Evolutionary conservation across 2,888 invertebrate species (phyloP).

Genomic region (Pycnomerus fuliginosus): DNA sequence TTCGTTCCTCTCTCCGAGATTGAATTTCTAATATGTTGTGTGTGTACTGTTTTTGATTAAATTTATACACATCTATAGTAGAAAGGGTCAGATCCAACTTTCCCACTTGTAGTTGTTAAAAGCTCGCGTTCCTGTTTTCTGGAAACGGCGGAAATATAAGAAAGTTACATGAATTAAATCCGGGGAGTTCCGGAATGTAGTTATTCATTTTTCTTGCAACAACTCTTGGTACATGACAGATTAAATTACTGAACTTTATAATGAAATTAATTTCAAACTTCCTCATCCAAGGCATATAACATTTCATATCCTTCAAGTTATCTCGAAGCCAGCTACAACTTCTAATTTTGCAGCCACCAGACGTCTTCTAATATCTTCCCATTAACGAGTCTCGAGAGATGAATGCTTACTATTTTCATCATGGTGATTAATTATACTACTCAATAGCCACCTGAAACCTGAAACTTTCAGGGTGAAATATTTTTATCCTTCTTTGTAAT

Average conservation of each 20-base stretch:
- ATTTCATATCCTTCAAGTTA: conserved; percentile 41
- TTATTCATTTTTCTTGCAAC: conserved; percentile 36
- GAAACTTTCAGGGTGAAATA: too few relatives aligned
- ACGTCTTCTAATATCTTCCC: neutral
- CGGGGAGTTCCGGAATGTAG: neutral
- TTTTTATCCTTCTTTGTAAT: too few relatives aligned
- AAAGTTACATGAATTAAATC: conserved; percentile 4
- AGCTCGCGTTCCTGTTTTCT: too few relatives aligned
- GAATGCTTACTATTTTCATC: too few relatives aligned
- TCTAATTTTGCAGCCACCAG: too few relatives aligned
- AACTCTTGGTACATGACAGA: conserved; percentile 50
- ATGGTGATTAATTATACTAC: too few relatives aligned
- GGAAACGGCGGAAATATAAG: too few relatives aligned
- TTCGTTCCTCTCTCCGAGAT: conserved; percentile 48
- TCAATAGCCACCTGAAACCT: too few relatives aligned
- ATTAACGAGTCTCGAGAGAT: neutral
- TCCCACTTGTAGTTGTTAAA: too few relatives aligned
- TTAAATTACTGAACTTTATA: conserved; percentile 50
- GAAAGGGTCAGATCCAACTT: too few relatives aligned
- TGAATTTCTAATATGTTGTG: conserved; percentile 56
- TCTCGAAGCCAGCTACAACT: conserved; percentile 18
- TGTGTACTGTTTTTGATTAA: conserved; percentile 55
- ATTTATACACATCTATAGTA: too few relatives aligned
- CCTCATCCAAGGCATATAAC: conserved; percentile 43
- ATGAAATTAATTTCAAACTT: conserved; percentile 50